Percentiles rank a stretch among this genome's conserved stretches.
These are phyloP conservation scores for Mythimna lalbum DNA, from an alignment of 2,888 invertebrate genomes.

Conservation along the genomic window DNA sequence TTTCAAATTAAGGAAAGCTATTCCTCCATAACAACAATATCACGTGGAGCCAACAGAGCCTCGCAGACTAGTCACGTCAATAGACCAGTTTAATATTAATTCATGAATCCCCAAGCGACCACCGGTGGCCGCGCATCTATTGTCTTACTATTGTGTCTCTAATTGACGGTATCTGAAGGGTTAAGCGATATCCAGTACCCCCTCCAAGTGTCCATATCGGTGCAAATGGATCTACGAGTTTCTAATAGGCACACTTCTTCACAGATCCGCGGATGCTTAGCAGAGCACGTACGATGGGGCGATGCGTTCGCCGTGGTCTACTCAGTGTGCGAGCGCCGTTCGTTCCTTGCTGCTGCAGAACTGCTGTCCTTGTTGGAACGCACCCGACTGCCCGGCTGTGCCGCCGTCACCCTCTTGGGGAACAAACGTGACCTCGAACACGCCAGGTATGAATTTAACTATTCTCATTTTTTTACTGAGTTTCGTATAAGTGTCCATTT, in stretches of 20 bases:
- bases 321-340: conserved; percentile 91
- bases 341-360: conserved; percentile 92
- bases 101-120: no score
- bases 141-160: no score
- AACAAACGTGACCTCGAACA: conserved; percentile 96
- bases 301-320: conserved; percentile 96
- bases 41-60: neutral
- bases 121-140: no score
- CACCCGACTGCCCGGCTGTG: conserved; percentile 93
- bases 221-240: neutral
- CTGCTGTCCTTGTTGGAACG: conserved; percentile 93
- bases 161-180: no score
- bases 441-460: conserved; percentile 90
- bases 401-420: conserved; percentile 94
- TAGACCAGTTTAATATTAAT: neutral
- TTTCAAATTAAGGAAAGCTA: neutral
- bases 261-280: conserved; percentile 93
- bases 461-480: neutral
- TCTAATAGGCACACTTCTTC: conserved; percentile 51
- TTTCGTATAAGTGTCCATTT: neutral
- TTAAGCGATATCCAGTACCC: neutral
- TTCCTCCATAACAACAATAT: neutral
- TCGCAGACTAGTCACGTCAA: neutral
- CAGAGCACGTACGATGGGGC: conserved; percentile 95
- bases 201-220: neutral